Conservation (phyloP, 2,797 vertebrate genomes). For the Bufotes viridis region DNA sequence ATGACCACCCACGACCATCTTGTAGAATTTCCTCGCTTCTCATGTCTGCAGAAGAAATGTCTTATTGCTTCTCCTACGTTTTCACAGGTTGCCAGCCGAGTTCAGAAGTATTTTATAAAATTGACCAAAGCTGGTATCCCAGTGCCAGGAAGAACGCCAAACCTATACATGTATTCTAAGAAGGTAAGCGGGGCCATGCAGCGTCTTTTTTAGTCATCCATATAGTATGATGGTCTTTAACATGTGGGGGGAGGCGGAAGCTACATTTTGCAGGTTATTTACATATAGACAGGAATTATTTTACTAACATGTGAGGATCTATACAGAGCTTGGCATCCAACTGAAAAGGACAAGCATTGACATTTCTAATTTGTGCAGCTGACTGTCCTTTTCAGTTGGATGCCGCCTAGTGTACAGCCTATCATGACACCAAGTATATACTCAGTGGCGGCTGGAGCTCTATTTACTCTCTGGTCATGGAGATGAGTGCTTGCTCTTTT, state of each 20-base stretch:
- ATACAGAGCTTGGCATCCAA: background rate
- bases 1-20: too few species aligned
- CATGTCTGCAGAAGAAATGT: background rate
- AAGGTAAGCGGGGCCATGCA: slow-evolving; percentile 80
- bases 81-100: slow-evolving; percentile 93
- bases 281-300: too few species aligned
- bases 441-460: too few species aligned
- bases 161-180: slow-evolving; percentile 97
- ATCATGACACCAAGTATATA: too few species aligned
- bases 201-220: too few species aligned
- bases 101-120: slow-evolving; percentile 99
- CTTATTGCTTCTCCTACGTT: background rate
- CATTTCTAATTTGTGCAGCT: too few species aligned
- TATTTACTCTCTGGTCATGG: too few species aligned
- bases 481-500: too few species aligned
- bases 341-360: background rate
- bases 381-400: background rate
- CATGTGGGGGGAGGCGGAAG: too few species aligned
- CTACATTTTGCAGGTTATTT: too few species aligned
- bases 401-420: too few species aligned
- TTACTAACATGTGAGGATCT: background rate
- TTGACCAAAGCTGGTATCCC: slow-evolving; percentile 98
- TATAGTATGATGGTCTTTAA: too few species aligned
- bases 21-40: background rate
- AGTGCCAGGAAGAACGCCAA: slow-evolving; percentile 97